Conservation (phyloP, 2,797 vertebrate genomes). For the Hipposideros larvatus region DNA sequence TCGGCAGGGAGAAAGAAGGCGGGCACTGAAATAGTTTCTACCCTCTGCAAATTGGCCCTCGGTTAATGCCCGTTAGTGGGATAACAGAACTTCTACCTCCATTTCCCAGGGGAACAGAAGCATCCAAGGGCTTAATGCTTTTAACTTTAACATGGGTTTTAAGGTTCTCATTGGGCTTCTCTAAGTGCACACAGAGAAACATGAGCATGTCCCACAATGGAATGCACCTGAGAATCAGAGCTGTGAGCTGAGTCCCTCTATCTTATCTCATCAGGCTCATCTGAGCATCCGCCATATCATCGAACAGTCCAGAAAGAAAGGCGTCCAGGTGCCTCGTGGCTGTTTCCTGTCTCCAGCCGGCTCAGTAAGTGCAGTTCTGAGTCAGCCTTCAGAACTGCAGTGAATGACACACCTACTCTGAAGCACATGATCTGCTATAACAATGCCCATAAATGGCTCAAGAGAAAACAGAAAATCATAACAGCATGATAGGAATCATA, state of each 20-base stretch:
- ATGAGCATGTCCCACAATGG: not conserved
- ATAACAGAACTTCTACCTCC: not conserved
- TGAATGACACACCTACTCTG: slow-evolving; percentile 70
- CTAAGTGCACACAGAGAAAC: not conserved
- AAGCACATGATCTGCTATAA: slow-evolving; percentile 62
- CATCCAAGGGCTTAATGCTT: not conserved
- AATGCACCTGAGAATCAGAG: not conserved
- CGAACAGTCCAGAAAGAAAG: not conserved
- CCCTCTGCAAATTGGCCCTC: not conserved
- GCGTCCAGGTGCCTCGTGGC: not conserved
- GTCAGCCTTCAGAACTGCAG: slow-evolving; percentile 69
- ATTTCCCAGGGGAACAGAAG: slow-evolving; percentile 4
- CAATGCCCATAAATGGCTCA: slow-evolving; percentile 56
- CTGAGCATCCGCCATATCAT: not conserved
- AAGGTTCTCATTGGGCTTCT: not conserved
- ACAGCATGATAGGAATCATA: slow-evolving; percentile 73
- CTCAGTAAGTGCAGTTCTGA: slow-evolving; percentile 39
- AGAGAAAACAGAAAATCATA: slow-evolving; percentile 71
- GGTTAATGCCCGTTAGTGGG: no score
- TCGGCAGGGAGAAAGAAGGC: not conserved
- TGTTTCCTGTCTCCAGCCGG: slow-evolving; percentile 25
- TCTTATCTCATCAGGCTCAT: not conserved
- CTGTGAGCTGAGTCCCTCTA: not conserved
- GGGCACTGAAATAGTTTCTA: not conserved
- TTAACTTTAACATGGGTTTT: not conserved